Evolutionary conservation across 1,140 invertebrate species (phyloP), one percentile per base, ranked within the genome.

Genomic region (Lutraria rhynchaena): DNA sequence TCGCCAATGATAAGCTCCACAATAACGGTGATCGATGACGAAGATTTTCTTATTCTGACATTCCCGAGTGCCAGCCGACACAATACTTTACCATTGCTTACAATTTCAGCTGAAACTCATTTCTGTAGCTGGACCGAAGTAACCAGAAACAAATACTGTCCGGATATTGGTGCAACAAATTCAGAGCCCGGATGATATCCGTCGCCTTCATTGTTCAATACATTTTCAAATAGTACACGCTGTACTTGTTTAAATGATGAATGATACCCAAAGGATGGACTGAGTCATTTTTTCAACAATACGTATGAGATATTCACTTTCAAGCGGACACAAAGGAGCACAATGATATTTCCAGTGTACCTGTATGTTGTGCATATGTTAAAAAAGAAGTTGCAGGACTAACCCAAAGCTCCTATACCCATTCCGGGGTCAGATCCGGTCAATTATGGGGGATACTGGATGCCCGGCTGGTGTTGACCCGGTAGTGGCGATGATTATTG

Each of bases 381-480:
- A 44, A 57, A 31, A 33, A 15, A 44, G 4, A 75, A 77, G 13
- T 61, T 87, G 33, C 29, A 70, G 5, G 73, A 78, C n/a, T 85
- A 87, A 35, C 67, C 85, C 0, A 87, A 82, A 44, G 73, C 37
- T 58, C 81, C 76, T 0, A 15, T 2, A 0, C 35, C 27, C n/a
- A 74, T 81, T n/a, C 67, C 76, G 1, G 27, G 19, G 15, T 58
- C 71, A 29, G 51, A 85, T 51, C 81, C 85, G 0, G 13, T 63
- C 24, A 73, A 81, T 33, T 83, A 76, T 67, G 81, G 69, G 7
- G 69, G 74, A 13, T 58, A 49, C 19, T 87, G 83, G 83, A 69
- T 71, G 13, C 81, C 85, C 9, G 85, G 85, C 0, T 87, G 85
- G 85, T 87, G 85, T 65, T 87, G n/a, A n/a, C n/a, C n/a, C n/a